Base-by-base conservation (phyloP, 2,888 invertebrate species). In the Carcina quercana region DNA sequence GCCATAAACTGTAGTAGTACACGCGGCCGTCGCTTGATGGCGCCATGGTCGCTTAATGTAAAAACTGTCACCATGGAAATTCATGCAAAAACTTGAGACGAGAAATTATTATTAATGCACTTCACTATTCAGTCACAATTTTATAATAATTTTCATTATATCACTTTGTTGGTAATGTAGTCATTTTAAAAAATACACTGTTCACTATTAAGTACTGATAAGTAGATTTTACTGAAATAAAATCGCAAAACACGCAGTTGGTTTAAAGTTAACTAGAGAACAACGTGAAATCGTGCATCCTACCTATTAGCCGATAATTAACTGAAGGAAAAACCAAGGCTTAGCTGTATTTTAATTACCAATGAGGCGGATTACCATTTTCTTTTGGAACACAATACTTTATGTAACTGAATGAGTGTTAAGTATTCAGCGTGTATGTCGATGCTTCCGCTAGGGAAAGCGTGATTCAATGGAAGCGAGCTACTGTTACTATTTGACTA, bases 51-150 rank as follows among this genome's bases (percentile, higher is more conserved):
- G 64, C 83, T 85, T 54, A 88, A 74, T 40, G 88, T 76, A 64
- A 89, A 87, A 76, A 90, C 88, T 76, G 89, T 88, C 82, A 90
- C 89, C 89, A 89, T 89, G 60, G 64, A 74, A 68, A 65, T 59
- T 64, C 80, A 80, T 80, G 62, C 64, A 76, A 65, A 58, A 34
- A 43, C 50, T 51, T 47, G 49, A 34, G 35, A 34, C 40, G 39
- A 42, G 38, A 50, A 57, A 50, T 40, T 43, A 42, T 35, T 29
- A 3, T 19, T 11, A 22, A 24, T 11, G 10, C 24, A 24, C 24
- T 24, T 10, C 24, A 24, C n/a, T n/a, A n/a, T 24, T 24, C n/a
- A 10, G 11, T 8, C 17, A 17, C 17, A 17, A 7, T 17, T 17
- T 17, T 5, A n/a, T n/a, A n/a, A n/a, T n/a, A n/a, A n/a, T n/a